These are phyloP conservation scores for Rhabdomys dilectus DNA, from an alignment of 2,113 vertebrate genomes.

Conservation along the genomic window DNA sequence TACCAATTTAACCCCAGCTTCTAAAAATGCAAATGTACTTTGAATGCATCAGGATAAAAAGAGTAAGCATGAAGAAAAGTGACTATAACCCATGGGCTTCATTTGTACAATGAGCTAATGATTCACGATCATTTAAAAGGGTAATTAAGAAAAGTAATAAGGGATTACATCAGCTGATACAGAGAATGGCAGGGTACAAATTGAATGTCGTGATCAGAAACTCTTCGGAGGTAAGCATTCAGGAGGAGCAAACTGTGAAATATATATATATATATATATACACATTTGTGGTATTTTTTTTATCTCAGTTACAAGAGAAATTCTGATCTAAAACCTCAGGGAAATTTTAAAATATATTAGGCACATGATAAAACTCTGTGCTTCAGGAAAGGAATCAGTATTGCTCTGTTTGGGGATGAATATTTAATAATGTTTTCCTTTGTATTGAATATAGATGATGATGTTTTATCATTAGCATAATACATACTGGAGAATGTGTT, in stretches of 20 bases:
- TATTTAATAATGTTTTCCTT: constrained; percentile 23
- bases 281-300: not conserved
- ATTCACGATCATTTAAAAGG: constrained; percentile 3
- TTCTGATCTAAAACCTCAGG: constrained; percentile 23
- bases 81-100: not conserved
- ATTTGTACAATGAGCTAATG: constrained; percentile 40
- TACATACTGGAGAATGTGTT: not conserved
- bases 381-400: not conserved
- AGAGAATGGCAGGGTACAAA: not conserved
- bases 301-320: constrained; percentile 25
- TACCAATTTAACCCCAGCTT: not conserved
- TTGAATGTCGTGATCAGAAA: not conserved
- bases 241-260: constrained; percentile 9
- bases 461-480: not conserved
- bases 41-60: not conserved
- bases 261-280: not conserved
- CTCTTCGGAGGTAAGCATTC: not conserved
- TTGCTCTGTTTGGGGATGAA: not conserved
- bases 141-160: constrained; percentile 35
- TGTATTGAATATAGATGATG: not conserved
- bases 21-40: not conserved
- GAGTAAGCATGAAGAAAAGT: not conserved
- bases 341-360: not conserved
- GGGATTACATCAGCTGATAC: not conserved
- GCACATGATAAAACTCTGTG: not conserved